These are phyloP conservation scores for Pelagia noctiluca DNA, from an alignment of 30 jellyfish, hydroid and myxozoan genomes.

Conservation along the genomic window DNA sequence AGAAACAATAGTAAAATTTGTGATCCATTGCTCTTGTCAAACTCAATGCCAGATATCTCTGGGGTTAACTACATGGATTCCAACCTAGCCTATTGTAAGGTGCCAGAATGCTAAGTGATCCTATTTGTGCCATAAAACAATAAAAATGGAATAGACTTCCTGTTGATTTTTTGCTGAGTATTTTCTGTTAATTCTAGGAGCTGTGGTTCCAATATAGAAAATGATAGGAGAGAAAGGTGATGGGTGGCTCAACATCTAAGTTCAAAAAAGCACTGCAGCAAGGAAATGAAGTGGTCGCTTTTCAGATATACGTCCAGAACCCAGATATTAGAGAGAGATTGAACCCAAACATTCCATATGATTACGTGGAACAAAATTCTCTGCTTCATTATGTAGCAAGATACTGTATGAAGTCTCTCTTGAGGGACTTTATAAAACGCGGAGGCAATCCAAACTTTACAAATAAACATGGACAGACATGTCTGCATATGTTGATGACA, in stretches of 20 bases:
- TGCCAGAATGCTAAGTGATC: too few relatives aligned
- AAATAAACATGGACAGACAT: constrained; percentile 60
- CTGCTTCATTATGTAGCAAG: constrained; percentile 76
- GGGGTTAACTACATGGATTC: too few relatives aligned
- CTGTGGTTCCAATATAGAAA: too few relatives aligned
- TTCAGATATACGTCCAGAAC: constrained; percentile 66
- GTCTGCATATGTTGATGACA: constrained; percentile 71
- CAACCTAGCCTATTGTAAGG: too few relatives aligned
- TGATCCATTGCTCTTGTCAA: too few relatives aligned
- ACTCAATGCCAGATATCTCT: too few relatives aligned
- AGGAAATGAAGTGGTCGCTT: constrained; percentile 72
- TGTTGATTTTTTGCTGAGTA: too few relatives aligned
- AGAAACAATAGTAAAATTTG: too few relatives aligned
- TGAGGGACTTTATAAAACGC: constrained; percentile 65
- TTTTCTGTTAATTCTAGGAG: too few relatives aligned
- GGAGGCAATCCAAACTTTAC: constrained; percentile 84
- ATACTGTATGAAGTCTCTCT: constrained; percentile 68
- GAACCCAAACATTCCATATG: constrained; percentile 65
- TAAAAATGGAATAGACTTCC: too few relatives aligned
- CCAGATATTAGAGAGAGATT: constrained; percentile 69
- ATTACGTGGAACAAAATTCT: constrained; percentile 39
- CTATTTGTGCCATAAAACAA: too few relatives aligned
- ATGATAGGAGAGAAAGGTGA: constrained; percentile 39
- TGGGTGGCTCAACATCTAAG: constrained; percentile 73
- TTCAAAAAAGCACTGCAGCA: constrained; percentile 77